A percentile compares a stretch with the other conserved stretches of the same genome.
phyloP scores from a whole-genome alignment of 2,113 vertebrate species.

The Oceanodroma tethys region DNA sequence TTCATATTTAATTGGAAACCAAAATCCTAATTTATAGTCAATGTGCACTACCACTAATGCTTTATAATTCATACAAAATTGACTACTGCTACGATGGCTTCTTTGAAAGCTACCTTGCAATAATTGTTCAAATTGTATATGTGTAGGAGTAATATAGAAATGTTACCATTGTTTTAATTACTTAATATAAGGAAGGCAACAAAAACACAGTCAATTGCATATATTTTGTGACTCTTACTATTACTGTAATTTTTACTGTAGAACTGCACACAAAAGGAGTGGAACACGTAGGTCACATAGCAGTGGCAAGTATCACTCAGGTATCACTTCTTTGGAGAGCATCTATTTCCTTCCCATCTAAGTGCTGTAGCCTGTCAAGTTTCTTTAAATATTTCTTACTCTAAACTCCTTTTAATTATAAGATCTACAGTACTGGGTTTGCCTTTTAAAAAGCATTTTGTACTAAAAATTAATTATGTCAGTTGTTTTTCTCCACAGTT shows the following conservation, averaged over 20 bases:
- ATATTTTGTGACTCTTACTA: background rate
- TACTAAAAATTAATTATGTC: background rate
- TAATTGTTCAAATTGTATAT: background rate
- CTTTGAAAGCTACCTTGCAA: background rate
- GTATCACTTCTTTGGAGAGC: background rate
- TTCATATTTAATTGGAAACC: background rate
- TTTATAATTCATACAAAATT: background rate
- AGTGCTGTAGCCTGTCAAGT: background rate
- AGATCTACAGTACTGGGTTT: background rate
- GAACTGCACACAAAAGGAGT: background rate
- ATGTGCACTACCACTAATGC: background rate
- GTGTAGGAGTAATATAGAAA: background rate
- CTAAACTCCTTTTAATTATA: background rate
- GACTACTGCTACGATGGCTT: background rate
- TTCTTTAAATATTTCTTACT: background rate
- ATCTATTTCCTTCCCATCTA: background rate
- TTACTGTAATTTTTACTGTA: background rate
- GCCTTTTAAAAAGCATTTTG: background rate
- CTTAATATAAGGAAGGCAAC: background rate
- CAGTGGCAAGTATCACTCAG: background rate
- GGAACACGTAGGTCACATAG: background rate
- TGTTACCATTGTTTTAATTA: conserved; percentile 12
- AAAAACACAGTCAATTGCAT: background rate
- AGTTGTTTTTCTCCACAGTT: background rate
- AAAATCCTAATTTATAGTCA: background rate